Percentiles rank a stretch among this genome's conserved stretches.
phyloP scores from a whole-genome alignment of 2,888 invertebrate species.

The Drosophila longiperda region DNA sequence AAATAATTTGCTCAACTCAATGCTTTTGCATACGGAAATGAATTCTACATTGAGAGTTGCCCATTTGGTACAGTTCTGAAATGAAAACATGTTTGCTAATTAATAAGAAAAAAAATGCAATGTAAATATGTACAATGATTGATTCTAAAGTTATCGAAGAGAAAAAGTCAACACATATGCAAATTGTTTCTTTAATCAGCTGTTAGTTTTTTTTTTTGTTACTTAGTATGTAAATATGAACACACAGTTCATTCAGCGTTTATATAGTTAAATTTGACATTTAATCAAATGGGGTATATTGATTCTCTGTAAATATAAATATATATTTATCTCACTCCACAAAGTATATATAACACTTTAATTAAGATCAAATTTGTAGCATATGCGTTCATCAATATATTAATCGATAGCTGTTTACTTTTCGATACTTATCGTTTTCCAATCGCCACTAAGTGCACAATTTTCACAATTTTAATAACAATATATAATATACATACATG shows the following conservation, averaged over 20 bases:
- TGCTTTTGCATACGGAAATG: slow-evolving; percentile 1
- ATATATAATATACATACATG: too few species aligned
- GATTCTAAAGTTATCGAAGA: neutral
- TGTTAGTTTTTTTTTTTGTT: neutral
- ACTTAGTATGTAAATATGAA: neutral
- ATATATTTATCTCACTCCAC: too few species aligned
- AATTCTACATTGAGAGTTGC: neutral
- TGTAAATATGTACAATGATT: slow-evolving; percentile 1
- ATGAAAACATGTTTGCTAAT: slow-evolving; percentile 3
- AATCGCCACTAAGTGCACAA: too few species aligned
- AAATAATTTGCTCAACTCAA: neutral
- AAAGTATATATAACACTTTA: neutral
- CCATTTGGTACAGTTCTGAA: neutral
- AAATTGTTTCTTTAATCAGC: slow-evolving; percentile 1
- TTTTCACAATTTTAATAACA: too few species aligned
- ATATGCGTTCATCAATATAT: neutral
- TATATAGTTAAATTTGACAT: too few species aligned
- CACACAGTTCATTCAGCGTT: neutral
- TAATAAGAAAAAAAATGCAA: neutral
- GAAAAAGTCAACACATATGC: neutral
- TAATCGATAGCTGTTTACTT: too few species aligned
- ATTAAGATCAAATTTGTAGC: neutral
- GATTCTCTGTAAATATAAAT: too few species aligned
- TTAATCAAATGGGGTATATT: neutral
- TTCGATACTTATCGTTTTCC: too few species aligned